A percentile compares a stretch with the other conserved stretches of the same genome.
Evolutionary conservation across 2,888 invertebrate genomes (phyloP).

Genomic region (Eumerus sabulonum): DNA sequence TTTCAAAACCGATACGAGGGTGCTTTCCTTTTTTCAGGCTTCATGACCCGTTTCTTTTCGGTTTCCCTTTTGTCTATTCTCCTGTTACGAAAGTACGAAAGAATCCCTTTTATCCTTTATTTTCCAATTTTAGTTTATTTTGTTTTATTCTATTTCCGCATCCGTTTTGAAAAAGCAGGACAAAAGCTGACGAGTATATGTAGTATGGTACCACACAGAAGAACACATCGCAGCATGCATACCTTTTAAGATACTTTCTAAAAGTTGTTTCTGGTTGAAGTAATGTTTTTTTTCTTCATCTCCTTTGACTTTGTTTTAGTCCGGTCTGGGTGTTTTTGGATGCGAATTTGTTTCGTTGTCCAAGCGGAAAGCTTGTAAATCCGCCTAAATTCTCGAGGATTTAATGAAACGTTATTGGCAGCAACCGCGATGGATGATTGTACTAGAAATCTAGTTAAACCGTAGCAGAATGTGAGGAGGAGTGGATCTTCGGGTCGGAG

Average conservation of each 20-base stretch:
- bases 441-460: no score
- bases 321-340: slow-evolving; percentile 9
- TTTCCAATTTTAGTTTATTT: no score
- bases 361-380: no score
- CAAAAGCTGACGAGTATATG: slow-evolving; percentile 1
- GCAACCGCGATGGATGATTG: no score
- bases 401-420: no score
- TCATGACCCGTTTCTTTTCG: slow-evolving; percentile 23
- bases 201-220: slow-evolving; percentile 1
- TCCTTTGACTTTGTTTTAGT: slow-evolving; percentile 26
- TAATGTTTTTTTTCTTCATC: slow-evolving; percentile 14
- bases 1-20: no score
- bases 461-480: no score
- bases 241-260: slow-evolving; percentile 27
- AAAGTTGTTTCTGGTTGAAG: slow-evolving; percentile 6
- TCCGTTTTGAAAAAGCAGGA: slow-evolving; percentile 18
- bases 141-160: slow-evolving; percentile 18
- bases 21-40: slow-evolving; percentile 28
- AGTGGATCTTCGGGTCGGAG: no score
- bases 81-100: slow-evolving; percentile 10
- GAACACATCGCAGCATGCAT: slow-evolving; percentile 9
- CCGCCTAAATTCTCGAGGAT: no score
- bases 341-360: not conserved
- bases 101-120: slow-evolving; percentile 29
- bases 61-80: slow-evolving; percentile 12